Evolutionary conservation across 2,113 vertebrate genomes (phyloP).

Genomic region (Taxidea taxus): DNA sequence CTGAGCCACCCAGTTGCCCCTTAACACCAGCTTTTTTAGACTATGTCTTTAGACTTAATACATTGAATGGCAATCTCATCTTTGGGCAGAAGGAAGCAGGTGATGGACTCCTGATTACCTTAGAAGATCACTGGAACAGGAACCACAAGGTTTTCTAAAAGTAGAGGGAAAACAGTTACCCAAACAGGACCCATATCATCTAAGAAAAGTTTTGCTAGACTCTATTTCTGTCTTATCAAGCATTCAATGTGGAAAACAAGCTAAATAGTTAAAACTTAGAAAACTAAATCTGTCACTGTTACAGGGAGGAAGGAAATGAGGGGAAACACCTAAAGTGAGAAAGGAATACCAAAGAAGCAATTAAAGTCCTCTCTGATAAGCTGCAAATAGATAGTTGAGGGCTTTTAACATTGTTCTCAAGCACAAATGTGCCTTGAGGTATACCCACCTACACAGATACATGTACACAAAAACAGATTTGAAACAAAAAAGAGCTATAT

Average conservation of each 20-base stretch:
- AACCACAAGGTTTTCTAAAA: neutral
- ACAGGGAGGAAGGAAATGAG: neutral
- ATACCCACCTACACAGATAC: neutral
- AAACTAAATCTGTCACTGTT: slow-evolving; percentile 17
- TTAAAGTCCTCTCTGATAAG: neutral
- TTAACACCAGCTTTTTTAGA: neutral
- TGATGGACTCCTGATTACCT: neutral
- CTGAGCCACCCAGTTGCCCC: neutral
- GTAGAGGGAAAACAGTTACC: neutral
- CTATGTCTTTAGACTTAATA: neutral
- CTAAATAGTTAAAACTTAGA: slow-evolving; percentile 39
- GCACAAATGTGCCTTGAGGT: neutral
- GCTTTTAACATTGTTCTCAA: neutral
- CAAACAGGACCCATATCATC: neutral
- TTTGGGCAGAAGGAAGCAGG: slow-evolving; percentile 30
- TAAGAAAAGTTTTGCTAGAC: neutral
- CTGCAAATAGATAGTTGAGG: neutral
- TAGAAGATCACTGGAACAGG: neutral
- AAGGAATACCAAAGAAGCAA: slow-evolving; percentile 11
- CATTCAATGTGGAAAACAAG: neutral
- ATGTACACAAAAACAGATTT: neutral
- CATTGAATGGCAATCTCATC: neutral
- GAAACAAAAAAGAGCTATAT: neutral
- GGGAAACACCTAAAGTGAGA: neutral
- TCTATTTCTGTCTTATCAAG: neutral